Evolutionary conservation across 2,797 vertebrate species (phyloP), one percentile per base, ranked within the genome.

Genomic region (Manis pentadactyla): DNA sequence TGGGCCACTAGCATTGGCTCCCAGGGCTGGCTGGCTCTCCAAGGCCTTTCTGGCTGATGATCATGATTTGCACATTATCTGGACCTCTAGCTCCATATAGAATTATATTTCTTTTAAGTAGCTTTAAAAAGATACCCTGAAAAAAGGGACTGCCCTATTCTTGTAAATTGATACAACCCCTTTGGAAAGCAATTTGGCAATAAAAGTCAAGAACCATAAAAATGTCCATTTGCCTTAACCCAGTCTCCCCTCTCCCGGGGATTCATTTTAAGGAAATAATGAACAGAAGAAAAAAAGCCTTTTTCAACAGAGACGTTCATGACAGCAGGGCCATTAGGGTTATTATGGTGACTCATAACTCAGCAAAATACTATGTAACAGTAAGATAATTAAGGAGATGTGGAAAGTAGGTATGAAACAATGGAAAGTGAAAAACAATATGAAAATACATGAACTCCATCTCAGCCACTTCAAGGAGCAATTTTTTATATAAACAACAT

Each of bases 41-140:
- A 39, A 78, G 51, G 57, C 14, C 27, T n/a, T 87, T 71, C 69
- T 90, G 77, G 74, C 91, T 69, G 11, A 37, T 69, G 34, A 15
- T 61, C 89, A 13, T 39, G 69, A 93, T 87, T 96, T 87, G 74
- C 11, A 71, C 64, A 49, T 93, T 96, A 69, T 93, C 37, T 66
- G 64, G 68, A 87, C 77, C 71, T 82, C 91, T 59, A 69, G 34
- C 78, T 96, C 74, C 69, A 7, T 71, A 59, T 19, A 93, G 59
- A 94, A 75, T 64, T 93, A 63, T 51, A 78, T 86, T 92, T 85
- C 75, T 92, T 97, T 79, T 77, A 95, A 95, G 90, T 82, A 85
- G 68, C 37, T 96, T 96, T 90, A 74, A 89, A 93, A 82, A 63
- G 49, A 63, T 69, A 51, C 69, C 49, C 73, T 84, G 77, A 78